Evolutionary conservation across 2,888 invertebrate species (phyloP), one percentile per base, ranked within the genome.

Genomic region (Chrysolina americana): DNA sequence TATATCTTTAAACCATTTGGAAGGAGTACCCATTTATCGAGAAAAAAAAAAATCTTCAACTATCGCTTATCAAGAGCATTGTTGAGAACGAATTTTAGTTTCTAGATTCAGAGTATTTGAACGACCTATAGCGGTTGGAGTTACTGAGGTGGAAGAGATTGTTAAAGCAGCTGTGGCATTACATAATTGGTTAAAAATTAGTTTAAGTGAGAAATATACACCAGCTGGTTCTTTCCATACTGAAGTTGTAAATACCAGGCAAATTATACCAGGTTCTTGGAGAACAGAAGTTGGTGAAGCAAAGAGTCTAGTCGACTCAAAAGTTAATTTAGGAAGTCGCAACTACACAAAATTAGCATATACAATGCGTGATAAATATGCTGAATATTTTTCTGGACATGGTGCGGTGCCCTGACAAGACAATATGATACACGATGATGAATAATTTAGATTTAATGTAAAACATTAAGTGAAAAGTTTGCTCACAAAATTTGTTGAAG

Each of bases 401-500:
- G 79, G 75, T 48, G 77, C 76, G 72, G 78, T 79, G 19, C 74
- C 77, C 6, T 80, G 80, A 76, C 78, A 79, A 80, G 11, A 70
- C 19, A 69, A 76, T 73, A 79, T 78, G 76, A 75, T 74, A 72
- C 70, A 76, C 19, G 73, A 73, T 64, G 64, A 71, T 73, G 19
- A 73, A 71, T 70, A 69, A 65, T 75, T 68, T 48, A 65, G 59
- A 64, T 15, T 64, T 72, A 72, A 77, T 74, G 71, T 59, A 68
- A 72, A 47, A 66, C 41, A 69, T 69, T 69, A 41, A 69, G 65
- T 72, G 23, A 74, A 75, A 70, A 70, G 47, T 73, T 65, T 75
- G 78, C 78, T 80, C 74, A 80, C 77, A 28, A 77, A 74, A 28
- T 28, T 28, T 28, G 28, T 28, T 28, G 28, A 28, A 28, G 28